Percentiles rank a stretch among this genome's conserved stretches.
Conservation (phyloP, 2,888 invertebrate genomes). For the Limenitis camilla region DNA sequence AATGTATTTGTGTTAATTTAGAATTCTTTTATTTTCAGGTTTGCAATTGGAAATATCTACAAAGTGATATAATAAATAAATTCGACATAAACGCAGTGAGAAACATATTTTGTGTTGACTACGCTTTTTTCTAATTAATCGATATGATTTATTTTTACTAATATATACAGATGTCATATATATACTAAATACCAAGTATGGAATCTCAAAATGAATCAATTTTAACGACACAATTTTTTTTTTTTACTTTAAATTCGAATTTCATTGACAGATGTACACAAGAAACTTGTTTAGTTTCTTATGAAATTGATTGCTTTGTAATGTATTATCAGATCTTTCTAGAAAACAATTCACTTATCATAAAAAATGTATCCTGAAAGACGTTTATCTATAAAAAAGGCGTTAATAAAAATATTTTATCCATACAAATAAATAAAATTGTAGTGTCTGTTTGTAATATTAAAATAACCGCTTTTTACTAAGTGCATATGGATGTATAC, state of each 20-base stretch:
- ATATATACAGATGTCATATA: background rate
- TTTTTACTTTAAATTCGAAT: background rate
- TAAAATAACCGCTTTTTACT: too few species aligned
- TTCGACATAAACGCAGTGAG: conserved; percentile 9
- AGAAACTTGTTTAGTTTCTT: too few species aligned
- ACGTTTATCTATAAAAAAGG: too few species aligned
- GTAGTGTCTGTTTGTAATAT: too few species aligned
- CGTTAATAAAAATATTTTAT: too few species aligned
- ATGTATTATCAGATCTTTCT: too few species aligned
- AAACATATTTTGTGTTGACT: conserved; percentile 12
- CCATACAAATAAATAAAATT: too few species aligned
- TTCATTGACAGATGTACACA: too few species aligned
- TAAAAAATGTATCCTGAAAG: too few species aligned
- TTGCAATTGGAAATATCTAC: conserved; percentile 8
- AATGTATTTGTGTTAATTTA: background rate
- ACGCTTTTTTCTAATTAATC: background rate
- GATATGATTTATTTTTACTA: conserved; percentile 1
- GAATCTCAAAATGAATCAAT: conserved; percentile 1
- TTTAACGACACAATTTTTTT: background rate
- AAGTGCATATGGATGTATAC: too few species aligned
- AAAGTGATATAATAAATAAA: conserved; percentile 16
- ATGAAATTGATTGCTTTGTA: too few species aligned
- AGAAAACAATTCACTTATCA: too few species aligned
- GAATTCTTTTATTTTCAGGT: conserved; percentile 2
- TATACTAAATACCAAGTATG: background rate